These are phyloP conservation scores for Chloropsis hardwickii DNA, from an alignment of 2,113 vertebrate genomes.

Conservation along the genomic window DNA sequence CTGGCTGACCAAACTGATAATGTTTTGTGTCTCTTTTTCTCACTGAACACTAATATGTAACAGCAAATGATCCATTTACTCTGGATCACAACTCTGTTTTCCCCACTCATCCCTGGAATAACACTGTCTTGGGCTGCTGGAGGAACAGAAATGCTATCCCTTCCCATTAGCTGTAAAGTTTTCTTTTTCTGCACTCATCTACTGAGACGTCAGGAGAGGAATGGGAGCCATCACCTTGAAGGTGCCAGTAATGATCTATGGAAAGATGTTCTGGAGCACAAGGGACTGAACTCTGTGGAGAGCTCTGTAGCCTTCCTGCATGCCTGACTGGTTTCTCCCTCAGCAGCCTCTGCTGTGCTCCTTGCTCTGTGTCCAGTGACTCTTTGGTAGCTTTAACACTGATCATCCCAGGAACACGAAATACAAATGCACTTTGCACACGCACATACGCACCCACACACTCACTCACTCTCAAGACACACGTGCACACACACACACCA, in stretches of 20 bases:
- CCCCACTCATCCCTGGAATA: background rate
- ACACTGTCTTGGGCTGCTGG: background rate
- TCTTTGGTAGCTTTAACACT: background rate
- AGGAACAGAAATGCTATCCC: background rate
- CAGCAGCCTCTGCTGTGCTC: background rate
- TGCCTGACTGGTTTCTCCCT: background rate
- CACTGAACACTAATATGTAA: background rate
- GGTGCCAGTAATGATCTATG: background rate
- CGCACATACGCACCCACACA: background rate
- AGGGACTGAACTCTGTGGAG: background rate
- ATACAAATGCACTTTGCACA: background rate
- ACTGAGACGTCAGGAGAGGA: background rate
- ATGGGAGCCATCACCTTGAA: slow-evolving; percentile 4
- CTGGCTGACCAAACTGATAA: background rate
- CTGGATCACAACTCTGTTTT: background rate
- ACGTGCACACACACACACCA: background rate
- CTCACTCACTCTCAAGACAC: background rate
- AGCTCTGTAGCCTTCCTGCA: background rate
- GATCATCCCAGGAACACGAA: background rate
- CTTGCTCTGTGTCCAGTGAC: background rate
- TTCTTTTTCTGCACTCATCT: background rate
- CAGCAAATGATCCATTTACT: background rate
- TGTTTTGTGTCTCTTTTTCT: background rate
- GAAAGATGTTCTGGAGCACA: background rate
- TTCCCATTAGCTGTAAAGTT: background rate